phyloP scores from a whole-genome alignment of 2,888 invertebrate genomes.

The Aricia artaxerxes region DNA sequence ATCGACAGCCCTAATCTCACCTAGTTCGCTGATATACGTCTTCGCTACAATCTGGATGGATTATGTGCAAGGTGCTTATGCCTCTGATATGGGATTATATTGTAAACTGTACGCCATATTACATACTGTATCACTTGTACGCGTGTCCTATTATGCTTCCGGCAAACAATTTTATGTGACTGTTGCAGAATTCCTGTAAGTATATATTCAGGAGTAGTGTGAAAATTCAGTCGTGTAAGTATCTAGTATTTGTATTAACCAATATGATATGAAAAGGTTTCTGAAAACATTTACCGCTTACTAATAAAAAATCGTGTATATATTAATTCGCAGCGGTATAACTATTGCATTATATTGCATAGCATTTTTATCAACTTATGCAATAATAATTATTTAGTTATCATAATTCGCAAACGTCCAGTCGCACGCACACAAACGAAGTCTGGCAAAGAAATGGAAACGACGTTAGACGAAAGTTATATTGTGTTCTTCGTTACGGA shows the following conservation, averaged over 20 bases:
- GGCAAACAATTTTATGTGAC: background rate
- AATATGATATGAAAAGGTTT: too few species aligned
- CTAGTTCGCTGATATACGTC: conserved; percentile 18
- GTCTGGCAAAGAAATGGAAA: too few species aligned
- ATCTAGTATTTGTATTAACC: background rate
- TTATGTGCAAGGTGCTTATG: conserved; percentile 21
- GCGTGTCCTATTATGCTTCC: conserved; percentile 5
- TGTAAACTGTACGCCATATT: conserved; percentile 25
- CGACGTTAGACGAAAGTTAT: too few species aligned
- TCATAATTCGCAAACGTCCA: too few species aligned
- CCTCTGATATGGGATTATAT: conserved; percentile 24
- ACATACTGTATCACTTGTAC: conserved; percentile 11
- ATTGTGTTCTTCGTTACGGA: too few species aligned
- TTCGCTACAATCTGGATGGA: conserved; percentile 25
- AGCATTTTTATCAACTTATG: too few species aligned
- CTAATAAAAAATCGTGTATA: too few species aligned
- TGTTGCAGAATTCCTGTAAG: background rate
- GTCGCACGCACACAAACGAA: too few species aligned
- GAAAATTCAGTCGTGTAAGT: background rate
- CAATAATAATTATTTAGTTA: too few species aligned
- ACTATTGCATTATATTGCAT: too few species aligned
- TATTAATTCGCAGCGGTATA: too few species aligned
- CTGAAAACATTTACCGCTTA: too few species aligned
- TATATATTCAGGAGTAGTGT: background rate
- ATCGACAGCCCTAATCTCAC: conserved; percentile 6